Percentiles rank a stretch among this genome's conserved stretches.
Conservation (phyloP, 1,140 invertebrate genomes). For the fruit fly (Drosophila melanogaster) region Release_6_plus_ISO1_MT NC_004354.4:1242001-1242500, state of each 20-base stretch:
- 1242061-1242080: conserved; percentile 51
- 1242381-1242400: conserved; percentile 64
- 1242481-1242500: no score
- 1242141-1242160: background rate
- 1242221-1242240: conserved; percentile 4
- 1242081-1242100: conserved; percentile 72
- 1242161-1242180: background rate
- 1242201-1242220: conserved; percentile 26
- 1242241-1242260: conserved; percentile 70
- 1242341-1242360: conserved; percentile 48
- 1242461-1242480: no score
- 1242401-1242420: background rate
- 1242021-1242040: conserved; percentile 15
- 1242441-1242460: background rate
- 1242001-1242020: conserved; percentile 57
- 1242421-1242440: background rate
- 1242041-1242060: conserved; percentile 23
- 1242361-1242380: conserved; percentile 73
- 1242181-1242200: conserved; percentile 33
- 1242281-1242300: conserved; percentile 54
- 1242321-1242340: conserved; percentile 11
- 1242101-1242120: conserved; percentile 13
- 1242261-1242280: conserved; percentile 68
- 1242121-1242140: background rate
- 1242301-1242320: conserved; percentile 25